These are phyloP conservation scores for Cinara cedri DNA, from an alignment of 2,888 invertebrate genomes.

Conservation along the genomic window DNA sequence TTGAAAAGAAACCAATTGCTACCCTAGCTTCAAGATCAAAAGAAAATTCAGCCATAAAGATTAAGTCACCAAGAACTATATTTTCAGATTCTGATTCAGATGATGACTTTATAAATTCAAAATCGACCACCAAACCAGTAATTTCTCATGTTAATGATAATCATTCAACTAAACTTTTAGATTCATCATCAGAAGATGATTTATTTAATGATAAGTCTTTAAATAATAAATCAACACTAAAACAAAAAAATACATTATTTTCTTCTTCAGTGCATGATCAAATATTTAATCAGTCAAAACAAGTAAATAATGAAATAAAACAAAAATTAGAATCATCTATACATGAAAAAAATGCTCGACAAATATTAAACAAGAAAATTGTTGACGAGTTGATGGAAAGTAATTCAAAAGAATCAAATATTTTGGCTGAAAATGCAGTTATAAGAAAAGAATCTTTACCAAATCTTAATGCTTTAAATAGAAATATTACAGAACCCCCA, in stretches of 20 bases:
- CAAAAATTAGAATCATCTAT: neutral
- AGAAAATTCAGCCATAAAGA: neutral
- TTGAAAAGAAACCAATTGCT: neutral
- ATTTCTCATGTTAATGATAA: neutral
- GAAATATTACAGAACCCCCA: neutral
- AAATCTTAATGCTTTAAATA: conserved; percentile 9
- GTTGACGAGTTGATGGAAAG: conserved; percentile 4
- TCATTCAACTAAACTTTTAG: conserved; percentile 2
- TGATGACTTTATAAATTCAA: conserved; percentile 2
- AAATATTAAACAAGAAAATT: neutral
- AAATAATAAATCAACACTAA: conserved; percentile 5
- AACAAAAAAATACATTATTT: neutral
- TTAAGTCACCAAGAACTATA: neutral
- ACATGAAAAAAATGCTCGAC: neutral
- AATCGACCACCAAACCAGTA: neutral
- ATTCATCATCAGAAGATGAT: conserved; percentile 51
- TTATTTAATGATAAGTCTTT: conserved; percentile 38
- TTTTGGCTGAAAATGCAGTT: neutral
- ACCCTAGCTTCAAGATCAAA: neutral
- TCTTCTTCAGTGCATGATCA: neutral
- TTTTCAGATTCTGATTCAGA: conserved; percentile 54
- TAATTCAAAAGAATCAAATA: neutral
- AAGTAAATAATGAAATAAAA: neutral
- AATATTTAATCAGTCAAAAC: neutral
- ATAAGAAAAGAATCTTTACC: neutral